A percentile compares a stretch with the other conserved stretches of the same genome.
Conservation (phyloP, 2,113 vertebrate genomes). For the Pheucticus melanocephalus region DNA sequence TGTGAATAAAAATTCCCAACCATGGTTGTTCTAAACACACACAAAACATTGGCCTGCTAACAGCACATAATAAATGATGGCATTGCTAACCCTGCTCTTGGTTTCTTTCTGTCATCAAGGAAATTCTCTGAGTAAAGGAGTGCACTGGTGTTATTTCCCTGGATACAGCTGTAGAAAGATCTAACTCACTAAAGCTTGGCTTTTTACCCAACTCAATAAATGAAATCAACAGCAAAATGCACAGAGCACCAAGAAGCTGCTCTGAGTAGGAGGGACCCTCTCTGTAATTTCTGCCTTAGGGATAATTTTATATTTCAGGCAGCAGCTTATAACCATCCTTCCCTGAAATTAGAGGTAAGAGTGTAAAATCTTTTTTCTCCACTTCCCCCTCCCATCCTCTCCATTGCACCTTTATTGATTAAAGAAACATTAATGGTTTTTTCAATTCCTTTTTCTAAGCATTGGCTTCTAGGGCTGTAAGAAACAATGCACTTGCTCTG, state of each 20-base stretch:
- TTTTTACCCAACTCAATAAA: neutral
- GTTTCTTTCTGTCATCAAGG: neutral
- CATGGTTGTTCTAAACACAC: neutral
- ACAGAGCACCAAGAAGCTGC: neutral
- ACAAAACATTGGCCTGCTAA: neutral
- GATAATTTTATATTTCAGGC: neutral
- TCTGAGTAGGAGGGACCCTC: neutral
- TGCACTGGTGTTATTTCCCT: neutral
- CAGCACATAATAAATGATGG: neutral
- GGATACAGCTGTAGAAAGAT: neutral
- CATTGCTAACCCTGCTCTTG: neutral
- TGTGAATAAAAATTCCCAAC: neutral
- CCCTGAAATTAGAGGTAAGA: conserved; percentile 38
- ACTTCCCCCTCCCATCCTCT: neutral
- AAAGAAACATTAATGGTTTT: neutral
- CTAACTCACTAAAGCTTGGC: neutral
- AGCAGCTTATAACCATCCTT: neutral
- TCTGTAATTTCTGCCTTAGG: neutral
- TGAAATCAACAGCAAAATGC: neutral
- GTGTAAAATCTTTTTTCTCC: neutral
- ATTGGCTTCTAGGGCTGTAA: neutral
- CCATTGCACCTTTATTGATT: neutral
- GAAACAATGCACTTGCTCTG: neutral
- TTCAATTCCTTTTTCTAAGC: neutral
- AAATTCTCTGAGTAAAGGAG: neutral